Percentiles rank a stretch among this genome's conserved stretches.
phyloP scores from a whole-genome alignment of 2,113 vertebrate genomes.

The Fukomys damarensis region DNA sequence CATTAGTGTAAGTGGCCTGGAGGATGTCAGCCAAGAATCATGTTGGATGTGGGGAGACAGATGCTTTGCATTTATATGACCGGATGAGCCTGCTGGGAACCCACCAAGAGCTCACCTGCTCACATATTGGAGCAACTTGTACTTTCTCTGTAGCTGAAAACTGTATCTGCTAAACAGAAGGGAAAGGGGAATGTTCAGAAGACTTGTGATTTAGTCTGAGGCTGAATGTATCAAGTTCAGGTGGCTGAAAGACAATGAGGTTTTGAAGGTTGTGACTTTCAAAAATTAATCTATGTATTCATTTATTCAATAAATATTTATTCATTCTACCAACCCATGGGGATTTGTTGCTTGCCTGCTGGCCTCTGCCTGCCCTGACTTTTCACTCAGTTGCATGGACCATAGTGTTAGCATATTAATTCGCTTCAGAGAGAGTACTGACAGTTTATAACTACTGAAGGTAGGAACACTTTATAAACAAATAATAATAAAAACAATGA shows the following conservation, averaged over 20 bases:
- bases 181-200: neutral
- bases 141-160: constrained; percentile 27
- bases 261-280: neutral
- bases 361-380: neutral
- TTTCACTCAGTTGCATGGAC: neutral
- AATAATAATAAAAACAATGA: constrained; percentile 21
- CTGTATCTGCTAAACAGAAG: constrained; percentile 21
- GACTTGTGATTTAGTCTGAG: neutral
- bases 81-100: neutral
- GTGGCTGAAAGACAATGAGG: neutral
- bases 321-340: neutral
- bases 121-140: neutral
- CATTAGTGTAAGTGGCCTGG: neutral
- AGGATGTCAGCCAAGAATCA: neutral
- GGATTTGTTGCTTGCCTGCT: neutral
- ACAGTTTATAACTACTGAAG: neutral
- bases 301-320: neutral
- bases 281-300: neutral
- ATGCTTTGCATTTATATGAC: neutral
- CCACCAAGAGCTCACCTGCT: neutral
- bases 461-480: constrained; percentile 38
- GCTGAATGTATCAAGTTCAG: neutral
- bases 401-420: neutral
- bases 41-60: neutral
- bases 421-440: constrained; percentile 20